A percentile compares a stretch with the other conserved stretches of the same genome.
These are phyloP conservation scores for Mixornis gularis DNA, from an alignment of 2,113 vertebrate genomes.

Conservation along the genomic window DNA sequence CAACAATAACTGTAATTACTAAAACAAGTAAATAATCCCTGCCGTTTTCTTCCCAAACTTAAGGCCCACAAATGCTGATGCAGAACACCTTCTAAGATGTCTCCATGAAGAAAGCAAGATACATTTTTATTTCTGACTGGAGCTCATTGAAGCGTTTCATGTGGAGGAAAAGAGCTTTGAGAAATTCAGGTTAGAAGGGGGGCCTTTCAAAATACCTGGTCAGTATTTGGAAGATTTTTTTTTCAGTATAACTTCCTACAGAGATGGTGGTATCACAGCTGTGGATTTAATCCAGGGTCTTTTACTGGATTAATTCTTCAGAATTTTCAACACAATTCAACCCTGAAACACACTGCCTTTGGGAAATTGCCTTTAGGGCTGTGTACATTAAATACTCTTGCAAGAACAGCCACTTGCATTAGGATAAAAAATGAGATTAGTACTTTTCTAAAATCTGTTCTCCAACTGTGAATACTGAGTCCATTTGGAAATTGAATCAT, in stretches of 20 bases:
- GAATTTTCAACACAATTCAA: not conserved
- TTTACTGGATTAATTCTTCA: not conserved
- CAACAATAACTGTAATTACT: not conserved
- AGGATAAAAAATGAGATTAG: not conserved
- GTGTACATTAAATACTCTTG: not conserved
- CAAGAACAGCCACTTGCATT: not conserved
- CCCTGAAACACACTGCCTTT: not conserved
- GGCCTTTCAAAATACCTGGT: not conserved
- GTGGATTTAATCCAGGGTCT: not conserved
- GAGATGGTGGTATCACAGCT: not conserved
- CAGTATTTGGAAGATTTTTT: not conserved
- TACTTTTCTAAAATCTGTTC: not conserved
- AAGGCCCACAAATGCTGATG: not conserved
- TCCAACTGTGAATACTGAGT: not conserved
- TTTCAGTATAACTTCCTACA: not conserved
- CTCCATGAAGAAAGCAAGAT: not conserved
- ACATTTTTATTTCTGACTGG: not conserved
- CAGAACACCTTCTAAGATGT: not conserved
- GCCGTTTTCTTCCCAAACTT: not conserved
- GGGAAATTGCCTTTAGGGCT: not conserved
- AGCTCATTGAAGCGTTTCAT: not conserved
- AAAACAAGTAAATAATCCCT: not conserved
- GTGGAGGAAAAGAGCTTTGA: not conserved
- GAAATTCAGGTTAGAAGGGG: not conserved
- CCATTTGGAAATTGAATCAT: not conserved